A percentile compares a stretch with the other conserved stretches of the same genome.
These are phyloP conservation scores for Charanyca ferruginea DNA, from an alignment of 2,888 invertebrate species.

Conservation along the genomic window DNA sequence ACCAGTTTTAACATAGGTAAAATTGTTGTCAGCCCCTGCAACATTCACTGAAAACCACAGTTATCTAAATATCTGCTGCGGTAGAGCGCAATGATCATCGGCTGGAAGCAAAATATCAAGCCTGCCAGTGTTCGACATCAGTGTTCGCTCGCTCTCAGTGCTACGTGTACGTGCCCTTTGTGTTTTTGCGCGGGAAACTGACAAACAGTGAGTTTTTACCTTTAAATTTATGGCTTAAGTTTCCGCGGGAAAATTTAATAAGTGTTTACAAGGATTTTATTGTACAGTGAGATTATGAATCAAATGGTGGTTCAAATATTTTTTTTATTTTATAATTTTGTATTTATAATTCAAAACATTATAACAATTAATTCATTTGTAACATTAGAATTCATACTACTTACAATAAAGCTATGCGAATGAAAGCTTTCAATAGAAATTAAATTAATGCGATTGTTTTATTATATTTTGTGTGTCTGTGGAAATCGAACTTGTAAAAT, in stretches of 20 bases:
- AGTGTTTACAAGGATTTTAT: conserved; percentile 8
- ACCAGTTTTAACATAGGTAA: conserved; percentile 12
- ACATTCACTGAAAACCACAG: conserved; percentile 71
- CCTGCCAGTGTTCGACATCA: conserved; percentile 60
- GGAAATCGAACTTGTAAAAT: not conserved
- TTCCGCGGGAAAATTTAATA: conserved; percentile 9
- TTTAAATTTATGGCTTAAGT: conserved; percentile 22
- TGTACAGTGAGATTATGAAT: conserved; percentile 15
- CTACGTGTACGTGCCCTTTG: conserved; percentile 66
- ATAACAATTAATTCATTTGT: too few species aligned
- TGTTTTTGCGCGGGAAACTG: conserved; percentile 58
- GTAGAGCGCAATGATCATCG: conserved; percentile 62
- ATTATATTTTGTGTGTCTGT: not conserved
- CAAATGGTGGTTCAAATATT: not conserved
- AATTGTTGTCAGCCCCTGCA: conserved; percentile 70
- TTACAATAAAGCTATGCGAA: conserved; percentile 19
- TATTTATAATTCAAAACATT: not conserved
- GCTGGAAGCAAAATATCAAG: conserved; percentile 72
- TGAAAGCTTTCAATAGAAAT: not conserved
- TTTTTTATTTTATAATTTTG: not conserved
- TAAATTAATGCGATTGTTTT: conserved; percentile 3
- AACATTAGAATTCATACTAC: too few species aligned
- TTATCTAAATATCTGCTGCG: conserved; percentile 60
- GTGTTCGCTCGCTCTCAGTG: conserved; percentile 68
- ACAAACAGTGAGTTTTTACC: conserved; percentile 64